Conservation (phyloP, 2,888 invertebrate genomes). For the Rotaria magnacalcarata region DNA sequence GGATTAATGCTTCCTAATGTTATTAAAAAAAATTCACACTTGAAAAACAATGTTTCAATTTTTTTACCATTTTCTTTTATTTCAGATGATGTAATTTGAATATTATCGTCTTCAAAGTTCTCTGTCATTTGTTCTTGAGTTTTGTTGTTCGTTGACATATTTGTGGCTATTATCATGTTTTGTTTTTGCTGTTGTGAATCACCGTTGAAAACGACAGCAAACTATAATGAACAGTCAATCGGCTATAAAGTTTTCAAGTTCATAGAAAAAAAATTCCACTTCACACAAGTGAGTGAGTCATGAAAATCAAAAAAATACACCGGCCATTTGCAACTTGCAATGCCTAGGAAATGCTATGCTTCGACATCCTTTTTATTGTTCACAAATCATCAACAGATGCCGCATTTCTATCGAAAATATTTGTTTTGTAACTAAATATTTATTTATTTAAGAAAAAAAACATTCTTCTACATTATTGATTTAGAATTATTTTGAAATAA, state of each 20-base stretch:
- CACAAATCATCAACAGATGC: neutral
- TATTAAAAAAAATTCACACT: neutral
- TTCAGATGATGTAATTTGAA: neutral
- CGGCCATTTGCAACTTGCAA: neutral
- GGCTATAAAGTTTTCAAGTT: neutral
- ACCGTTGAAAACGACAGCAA: neutral
- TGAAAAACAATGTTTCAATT: neutral
- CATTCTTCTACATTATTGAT: too few species aligned
- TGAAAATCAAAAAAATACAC: neutral
- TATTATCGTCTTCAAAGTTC: neutral
- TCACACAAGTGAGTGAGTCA: neutral
- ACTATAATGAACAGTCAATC: neutral
- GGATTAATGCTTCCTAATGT: neutral
- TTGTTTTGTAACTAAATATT: neutral
- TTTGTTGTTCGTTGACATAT: neutral
- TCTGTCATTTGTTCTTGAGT: neutral
- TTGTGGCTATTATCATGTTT: neutral
- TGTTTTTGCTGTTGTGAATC: too few species aligned
- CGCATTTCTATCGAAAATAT: neutral
- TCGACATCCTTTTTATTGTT: neutral
- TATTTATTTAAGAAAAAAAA: too few species aligned
- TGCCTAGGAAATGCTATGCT: neutral
- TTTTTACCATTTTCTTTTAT: too few species aligned
- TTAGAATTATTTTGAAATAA: too few species aligned
- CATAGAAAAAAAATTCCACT: neutral